phyloP scores from a whole-genome alignment of 30 jellyfish, hydroid and myxozoan species.

The Morbakka virulenta region DNA sequence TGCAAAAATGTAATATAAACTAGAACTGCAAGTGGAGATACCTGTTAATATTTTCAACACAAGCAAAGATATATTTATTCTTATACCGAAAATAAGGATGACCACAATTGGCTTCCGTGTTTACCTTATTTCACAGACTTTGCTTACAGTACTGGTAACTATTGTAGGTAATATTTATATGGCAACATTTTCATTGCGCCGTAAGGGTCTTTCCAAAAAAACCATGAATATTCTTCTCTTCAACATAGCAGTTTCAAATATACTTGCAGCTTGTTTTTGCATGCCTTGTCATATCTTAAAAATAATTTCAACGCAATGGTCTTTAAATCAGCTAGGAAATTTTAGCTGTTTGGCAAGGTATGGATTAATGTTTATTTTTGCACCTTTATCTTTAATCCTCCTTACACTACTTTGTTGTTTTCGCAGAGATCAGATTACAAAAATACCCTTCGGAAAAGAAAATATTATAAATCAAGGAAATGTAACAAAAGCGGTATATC shows the following conservation, averaged over 20 bases:
- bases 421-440: conserved; percentile 51
- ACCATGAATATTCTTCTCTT: background rate
- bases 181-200: background rate
- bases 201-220: background rate
- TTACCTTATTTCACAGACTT: background rate
- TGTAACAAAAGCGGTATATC: background rate
- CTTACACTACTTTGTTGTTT: conserved; percentile 49
- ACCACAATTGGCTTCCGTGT: background rate
- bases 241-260: background rate
- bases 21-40: too few relatives aligned
- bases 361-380: conserved; percentile 44
- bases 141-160: background rate
- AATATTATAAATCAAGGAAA: conserved; percentile 32
- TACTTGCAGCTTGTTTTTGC: background rate
- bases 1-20: too few relatives aligned
- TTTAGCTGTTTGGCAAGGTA: conserved; percentile 61
- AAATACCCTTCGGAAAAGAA: conserved; percentile 56
- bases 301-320: background rate
- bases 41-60: too few relatives aligned
- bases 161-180: background rate
- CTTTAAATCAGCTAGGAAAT: conserved; percentile 1
- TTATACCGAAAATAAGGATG: background rate
- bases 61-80: too few relatives aligned
- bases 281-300: background rate
- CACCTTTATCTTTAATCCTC: conserved; percentile 32